Evolutionary conservation across 2,888 invertebrate species (phyloP), one percentile per base, ranked within the genome.

Genomic region (Dicranocentrus wangi): DNA sequence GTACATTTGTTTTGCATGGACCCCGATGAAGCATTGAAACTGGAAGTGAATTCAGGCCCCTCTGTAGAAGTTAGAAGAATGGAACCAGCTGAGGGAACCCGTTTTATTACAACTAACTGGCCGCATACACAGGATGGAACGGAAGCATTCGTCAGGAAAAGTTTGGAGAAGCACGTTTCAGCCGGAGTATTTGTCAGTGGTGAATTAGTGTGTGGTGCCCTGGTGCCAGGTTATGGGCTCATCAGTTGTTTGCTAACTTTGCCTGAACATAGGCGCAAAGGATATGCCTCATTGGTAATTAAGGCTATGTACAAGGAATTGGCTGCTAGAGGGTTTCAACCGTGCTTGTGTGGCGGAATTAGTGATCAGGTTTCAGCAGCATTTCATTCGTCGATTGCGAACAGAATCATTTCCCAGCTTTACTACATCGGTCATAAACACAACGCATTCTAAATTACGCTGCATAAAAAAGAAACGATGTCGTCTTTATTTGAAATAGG

Each of bases 341-440:
- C 76, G 1, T 60, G 60, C 25, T 28, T 61, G 25, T 61, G 61
- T 25, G 47, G 28, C 43, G 72, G 61, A 1, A 60, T 60, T 2
- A 19, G 47, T 43, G 60, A 42, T 13, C 5, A 13, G 21, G 17
- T 1, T 10, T 61, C 72, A n/a, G 51, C 61, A 5, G 32, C 28
- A 13, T 72, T 72, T 72, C 72, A 72, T 47, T 32, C 13, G 13
- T 61, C 76, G 0, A 0, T 68, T 5, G 69, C 60, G 32, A 68
- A 68, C 7, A 28, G 43, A 27, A 77, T 77, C 8, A 32, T 76
- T 47, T 53, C 28, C 0, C 28, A 43, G 15, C 28, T 60, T 3
- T 27, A 76, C n/a, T 68, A 68, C 25, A 19, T 76, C 32, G 55
- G 76, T 47, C 68, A 76, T n/a, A 68, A 76, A 13, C 5, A n/a